A percentile compares a stretch with the other conserved stretches of the same genome.
Conservation (phyloP, 2,797 vertebrate genomes). For the Cetoscarus ocellatus region DNA sequence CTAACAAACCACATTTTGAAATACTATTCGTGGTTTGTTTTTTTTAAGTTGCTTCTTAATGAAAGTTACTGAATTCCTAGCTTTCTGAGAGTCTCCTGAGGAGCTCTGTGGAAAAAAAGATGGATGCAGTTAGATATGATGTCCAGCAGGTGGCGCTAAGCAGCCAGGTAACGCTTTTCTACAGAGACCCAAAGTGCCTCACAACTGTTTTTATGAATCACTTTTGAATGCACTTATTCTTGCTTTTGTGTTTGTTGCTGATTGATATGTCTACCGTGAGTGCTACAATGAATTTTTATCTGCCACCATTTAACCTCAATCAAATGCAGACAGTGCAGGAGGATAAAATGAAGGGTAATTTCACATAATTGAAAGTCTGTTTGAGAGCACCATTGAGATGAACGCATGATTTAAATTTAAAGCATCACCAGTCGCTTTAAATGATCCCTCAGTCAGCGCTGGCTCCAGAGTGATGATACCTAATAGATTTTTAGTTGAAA, state of each 20-base stretch:
- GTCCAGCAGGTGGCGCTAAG: conserved; percentile 53
- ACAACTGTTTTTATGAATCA: neutral
- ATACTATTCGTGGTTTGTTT: neutral
- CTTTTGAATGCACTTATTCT: neutral
- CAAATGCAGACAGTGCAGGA: neutral
- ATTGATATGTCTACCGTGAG: neutral
- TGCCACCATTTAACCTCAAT: neutral
- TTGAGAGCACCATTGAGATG: too few species aligned
- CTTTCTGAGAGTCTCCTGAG: neutral
- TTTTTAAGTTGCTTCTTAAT: neutral
- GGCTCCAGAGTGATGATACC: too few species aligned
- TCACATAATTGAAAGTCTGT: neutral
- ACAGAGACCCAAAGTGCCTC: conserved; percentile 44
- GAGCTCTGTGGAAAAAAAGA: neutral
- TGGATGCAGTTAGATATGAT: neutral
- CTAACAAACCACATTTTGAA: conserved; percentile 1
- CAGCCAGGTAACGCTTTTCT: neutral
- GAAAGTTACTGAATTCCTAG: conserved; percentile 25
- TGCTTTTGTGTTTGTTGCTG: neutral
- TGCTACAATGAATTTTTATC: neutral
- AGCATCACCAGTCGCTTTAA: too few species aligned
- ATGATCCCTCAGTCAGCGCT: too few species aligned
- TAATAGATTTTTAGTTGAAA: too few species aligned
- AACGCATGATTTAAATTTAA: too few species aligned
- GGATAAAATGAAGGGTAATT: neutral